Conservation (phyloP, 1,140 invertebrate species). For the Drosophila micromelanica region DNA sequence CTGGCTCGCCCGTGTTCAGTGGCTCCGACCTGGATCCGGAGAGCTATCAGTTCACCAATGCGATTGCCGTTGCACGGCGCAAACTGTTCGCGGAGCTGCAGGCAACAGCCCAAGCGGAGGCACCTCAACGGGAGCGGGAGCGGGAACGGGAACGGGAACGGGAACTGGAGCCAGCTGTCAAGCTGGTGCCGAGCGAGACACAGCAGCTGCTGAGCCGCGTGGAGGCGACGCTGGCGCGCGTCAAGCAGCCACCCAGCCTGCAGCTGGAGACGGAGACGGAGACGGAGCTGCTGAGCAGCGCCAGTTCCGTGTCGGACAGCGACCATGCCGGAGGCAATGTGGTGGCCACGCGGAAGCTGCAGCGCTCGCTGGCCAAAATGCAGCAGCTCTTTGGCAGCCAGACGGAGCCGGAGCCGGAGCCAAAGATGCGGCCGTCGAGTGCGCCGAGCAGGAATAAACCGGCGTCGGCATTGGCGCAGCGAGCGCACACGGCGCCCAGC, state of each 20-base stretch:
- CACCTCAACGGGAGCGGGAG: not conserved
- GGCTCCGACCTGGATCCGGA: constrained; percentile 43
- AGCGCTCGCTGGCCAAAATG: constrained; percentile 70
- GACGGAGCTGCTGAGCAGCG: not conserved
- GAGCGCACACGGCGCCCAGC: constrained; percentile 61
- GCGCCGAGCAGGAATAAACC: constrained; percentile 33
- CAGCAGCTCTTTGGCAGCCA: constrained; percentile 56
- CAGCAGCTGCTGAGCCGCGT: constrained; percentile 28
- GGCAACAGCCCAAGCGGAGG: constrained; percentile 7
- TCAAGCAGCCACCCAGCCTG: constrained; percentile 11
- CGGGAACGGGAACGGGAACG: not conserved
- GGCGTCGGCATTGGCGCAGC: not conserved
- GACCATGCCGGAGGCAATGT: not conserved
- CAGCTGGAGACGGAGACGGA: constrained; percentile 12
- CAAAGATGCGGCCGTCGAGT: constrained; percentile 42
- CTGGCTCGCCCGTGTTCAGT: constrained; percentile 19
- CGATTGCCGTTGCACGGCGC: constrained; percentile 50
- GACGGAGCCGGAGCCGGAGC: not conserved
- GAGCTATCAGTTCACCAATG: constrained; percentile 65
- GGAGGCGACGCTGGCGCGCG: constrained; percentile 33
- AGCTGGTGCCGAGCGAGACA: constrained; percentile 22
- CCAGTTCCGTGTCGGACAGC: not conserved
- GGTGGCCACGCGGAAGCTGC: constrained; percentile 33
- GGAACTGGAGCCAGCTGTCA: not conserved
- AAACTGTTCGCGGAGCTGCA: constrained; percentile 47